phyloP scores from a whole-genome alignment of 1,140 invertebrate genomes.

The Heliothis subflexa region DNA sequence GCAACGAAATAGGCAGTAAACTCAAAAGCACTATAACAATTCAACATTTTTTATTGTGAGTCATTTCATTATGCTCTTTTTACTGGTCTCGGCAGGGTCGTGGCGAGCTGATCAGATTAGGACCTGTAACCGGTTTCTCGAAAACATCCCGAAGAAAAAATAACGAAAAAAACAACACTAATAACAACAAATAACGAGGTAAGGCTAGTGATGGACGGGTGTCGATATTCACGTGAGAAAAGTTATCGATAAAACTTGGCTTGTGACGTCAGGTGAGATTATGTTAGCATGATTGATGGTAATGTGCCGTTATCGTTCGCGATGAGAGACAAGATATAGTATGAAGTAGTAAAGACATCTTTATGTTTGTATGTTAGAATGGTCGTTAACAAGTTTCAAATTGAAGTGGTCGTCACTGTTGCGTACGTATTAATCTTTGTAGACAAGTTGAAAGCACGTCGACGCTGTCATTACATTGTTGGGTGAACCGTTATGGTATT shows the following conservation, averaged over 20 bases:
- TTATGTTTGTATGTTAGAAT: constrained; percentile 15
- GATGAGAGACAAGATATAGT: constrained; percentile 34
- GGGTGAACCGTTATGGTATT: constrained; percentile 24
- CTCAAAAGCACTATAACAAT: constrained; percentile 45
- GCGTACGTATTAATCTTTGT: constrained; percentile 36
- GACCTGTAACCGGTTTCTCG: constrained; percentile 71
- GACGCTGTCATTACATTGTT: constrained; percentile 2
- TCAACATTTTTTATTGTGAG: constrained; percentile 47
- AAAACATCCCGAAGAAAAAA: constrained; percentile 75
- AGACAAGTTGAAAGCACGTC: constrained; percentile 15
- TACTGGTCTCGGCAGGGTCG: constrained; percentile 60
- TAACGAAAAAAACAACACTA: constrained; percentile 79
- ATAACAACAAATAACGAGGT: constrained; percentile 85
- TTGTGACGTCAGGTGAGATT: constrained; percentile 14
- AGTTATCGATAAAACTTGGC: constrained; percentile 58
- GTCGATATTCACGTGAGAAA: constrained; percentile 55
- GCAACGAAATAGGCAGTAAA: constrained; percentile 43
- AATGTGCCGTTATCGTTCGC: constrained; percentile 35
- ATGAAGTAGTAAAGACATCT: constrained; percentile 38
- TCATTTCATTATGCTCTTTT: constrained; percentile 48
- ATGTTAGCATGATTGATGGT: constrained; percentile 28
- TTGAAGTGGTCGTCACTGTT: constrained; percentile 15
- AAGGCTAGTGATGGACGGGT: constrained; percentile 62
- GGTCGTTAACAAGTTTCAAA: constrained; percentile 40
- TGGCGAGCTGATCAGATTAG: constrained; percentile 82